Conservation (phyloP, 2,797 vertebrate species). For the Scolopax bukidnonensis region DNA sequence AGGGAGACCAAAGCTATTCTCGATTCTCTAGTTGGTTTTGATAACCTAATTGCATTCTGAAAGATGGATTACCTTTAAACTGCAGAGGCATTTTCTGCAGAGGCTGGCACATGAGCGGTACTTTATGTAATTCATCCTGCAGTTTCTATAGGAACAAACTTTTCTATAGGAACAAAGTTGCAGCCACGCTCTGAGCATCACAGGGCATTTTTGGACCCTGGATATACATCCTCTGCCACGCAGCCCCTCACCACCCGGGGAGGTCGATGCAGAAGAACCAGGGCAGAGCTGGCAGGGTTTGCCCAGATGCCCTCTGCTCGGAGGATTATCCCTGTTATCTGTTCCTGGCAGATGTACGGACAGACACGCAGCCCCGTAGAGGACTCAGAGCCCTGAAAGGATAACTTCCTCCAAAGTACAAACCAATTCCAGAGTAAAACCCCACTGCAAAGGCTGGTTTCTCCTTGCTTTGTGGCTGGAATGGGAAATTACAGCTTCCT, state of each 20-base stretch:
- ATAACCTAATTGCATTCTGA: background rate
- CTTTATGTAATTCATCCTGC: slow-evolving; percentile 4
- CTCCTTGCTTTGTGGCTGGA: background rate
- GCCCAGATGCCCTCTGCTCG: background rate
- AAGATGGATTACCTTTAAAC: background rate
- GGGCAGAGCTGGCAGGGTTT: background rate
- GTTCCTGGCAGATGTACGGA: background rate
- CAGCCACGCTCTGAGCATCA: background rate
- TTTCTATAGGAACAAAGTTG: background rate
- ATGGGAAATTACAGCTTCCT: background rate
- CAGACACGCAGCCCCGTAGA: background rate
- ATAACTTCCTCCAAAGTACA: background rate
- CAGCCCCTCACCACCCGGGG: background rate
- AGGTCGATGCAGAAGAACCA: background rate
- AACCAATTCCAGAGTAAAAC: background rate
- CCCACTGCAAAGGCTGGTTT: background rate
- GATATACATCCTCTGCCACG: background rate
- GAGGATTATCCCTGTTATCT: background rate
- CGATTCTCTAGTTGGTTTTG: background rate
- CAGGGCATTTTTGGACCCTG: background rate
- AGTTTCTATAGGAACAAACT: slow-evolving; percentile 65
- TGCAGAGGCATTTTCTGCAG: background rate
- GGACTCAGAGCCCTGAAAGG: slow-evolving; percentile 3
- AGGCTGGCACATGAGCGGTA: background rate
- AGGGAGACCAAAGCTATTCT: background rate